A percentile compares a stretch with the other conserved stretches of the same genome.
Evolutionary conservation across 2,888 invertebrate species (phyloP).

Genomic region (Thecocarcelia acutangulata): DNA sequence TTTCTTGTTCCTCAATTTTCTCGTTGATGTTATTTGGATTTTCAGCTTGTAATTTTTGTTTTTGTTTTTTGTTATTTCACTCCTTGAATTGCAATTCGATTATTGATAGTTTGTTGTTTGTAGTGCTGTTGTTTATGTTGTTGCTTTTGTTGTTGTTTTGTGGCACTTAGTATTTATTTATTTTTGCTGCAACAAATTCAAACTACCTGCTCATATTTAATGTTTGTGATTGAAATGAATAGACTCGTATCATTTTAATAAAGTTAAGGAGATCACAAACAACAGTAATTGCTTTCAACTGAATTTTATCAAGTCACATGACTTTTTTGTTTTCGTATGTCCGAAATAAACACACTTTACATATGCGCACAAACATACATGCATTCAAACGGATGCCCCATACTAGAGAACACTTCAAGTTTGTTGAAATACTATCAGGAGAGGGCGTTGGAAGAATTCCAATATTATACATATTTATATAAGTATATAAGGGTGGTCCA

Average conservation of each 20-base stretch:
- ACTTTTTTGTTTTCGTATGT: neutral
- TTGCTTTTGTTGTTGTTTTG: slow-evolving; percentile 43
- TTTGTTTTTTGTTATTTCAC: slow-evolving; percentile 32
- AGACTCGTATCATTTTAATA: slow-evolving; percentile 56
- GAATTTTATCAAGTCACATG: slow-evolving; percentile 3
- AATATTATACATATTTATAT: too few relatives aligned
- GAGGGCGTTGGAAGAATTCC: too few relatives aligned
- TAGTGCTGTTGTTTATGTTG: too few relatives aligned
- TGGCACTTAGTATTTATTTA: slow-evolving; percentile 23
- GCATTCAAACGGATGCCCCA: too few relatives aligned
- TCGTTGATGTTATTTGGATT: slow-evolving; percentile 65
- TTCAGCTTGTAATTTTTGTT: neutral
- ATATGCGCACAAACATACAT: too few relatives aligned
- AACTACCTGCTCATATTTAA: slow-evolving; percentile 59
- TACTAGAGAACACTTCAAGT: too few relatives aligned
- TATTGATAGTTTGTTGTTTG: slow-evolving; percentile 54
- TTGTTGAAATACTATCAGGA: too few relatives aligned
- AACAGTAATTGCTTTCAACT: slow-evolving; percentile 15
- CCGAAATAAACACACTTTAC: too few relatives aligned
- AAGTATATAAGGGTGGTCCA: too few relatives aligned
- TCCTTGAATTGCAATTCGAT: slow-evolving; percentile 72
- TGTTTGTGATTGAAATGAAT: slow-evolving; percentile 53
- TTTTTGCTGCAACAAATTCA: slow-evolving; percentile 19
- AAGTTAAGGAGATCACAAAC: slow-evolving; percentile 25
- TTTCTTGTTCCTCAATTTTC: slow-evolving; percentile 6